Evolutionary conservation across 2,797 vertebrate species (phyloP).

Genomic region (Macroramphosus scolopax): DNA sequence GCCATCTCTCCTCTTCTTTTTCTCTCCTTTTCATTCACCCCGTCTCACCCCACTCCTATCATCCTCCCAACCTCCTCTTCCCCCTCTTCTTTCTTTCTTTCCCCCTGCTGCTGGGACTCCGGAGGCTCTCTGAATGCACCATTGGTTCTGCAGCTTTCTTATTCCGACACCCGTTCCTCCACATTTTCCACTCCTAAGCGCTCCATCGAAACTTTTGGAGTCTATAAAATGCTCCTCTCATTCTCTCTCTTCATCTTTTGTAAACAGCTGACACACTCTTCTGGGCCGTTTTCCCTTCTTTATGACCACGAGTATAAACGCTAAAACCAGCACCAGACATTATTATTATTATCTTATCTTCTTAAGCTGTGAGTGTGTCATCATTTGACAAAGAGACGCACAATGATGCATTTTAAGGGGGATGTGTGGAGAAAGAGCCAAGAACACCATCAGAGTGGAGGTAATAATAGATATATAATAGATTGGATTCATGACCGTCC

Average conservation of each 20-base stretch:
- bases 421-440: no score
- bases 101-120: slow-evolving; percentile 9
- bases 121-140: slow-evolving; percentile 17
- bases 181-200: slow-evolving; percentile 16
- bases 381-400: no score
- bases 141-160: slow-evolving; percentile 13
- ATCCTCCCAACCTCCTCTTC: slow-evolving; percentile 6
- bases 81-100: slow-evolving; percentile 9
- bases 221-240: slow-evolving; percentile 11
- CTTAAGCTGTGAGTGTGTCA: no score
- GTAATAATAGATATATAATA: no score
- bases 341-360: no score
- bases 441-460: no score
- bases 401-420: no score
- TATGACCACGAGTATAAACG: no score
- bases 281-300: slow-evolving; percentile 26
- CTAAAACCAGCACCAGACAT: no score
- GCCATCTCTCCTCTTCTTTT: slow-evolving; percentile 5
- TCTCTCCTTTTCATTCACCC: slow-evolving; percentile 13
- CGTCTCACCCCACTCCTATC: slow-evolving; percentile 7
- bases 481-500: no score
- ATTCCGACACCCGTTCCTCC: slow-evolving; percentile 5
- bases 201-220: slow-evolving; percentile 21
- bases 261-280: slow-evolving; percentile 22
- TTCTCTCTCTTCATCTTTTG: slow-evolving; percentile 6